A percentile compares a stretch with the other conserved stretches of the same genome.
phyloP scores from a whole-genome alignment of 2,113 vertebrate genomes.

The Sinosuthora webbiana region DNA sequence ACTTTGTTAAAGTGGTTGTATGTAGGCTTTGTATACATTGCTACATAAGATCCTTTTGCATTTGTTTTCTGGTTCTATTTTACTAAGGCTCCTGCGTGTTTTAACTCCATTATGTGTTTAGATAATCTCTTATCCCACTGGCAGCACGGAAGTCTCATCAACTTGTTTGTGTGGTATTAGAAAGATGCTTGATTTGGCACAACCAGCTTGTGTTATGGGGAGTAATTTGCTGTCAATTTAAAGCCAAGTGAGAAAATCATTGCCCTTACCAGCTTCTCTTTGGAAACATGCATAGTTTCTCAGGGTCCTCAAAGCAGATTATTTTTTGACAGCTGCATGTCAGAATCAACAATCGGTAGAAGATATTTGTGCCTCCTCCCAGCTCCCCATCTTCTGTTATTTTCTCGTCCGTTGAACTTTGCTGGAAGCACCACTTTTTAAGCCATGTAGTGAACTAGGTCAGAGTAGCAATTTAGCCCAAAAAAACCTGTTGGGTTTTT shows the following conservation, averaged over 20 bases:
- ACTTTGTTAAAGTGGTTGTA: constrained; percentile 86
- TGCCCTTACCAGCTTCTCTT: not conserved
- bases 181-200: constrained; percentile 26
- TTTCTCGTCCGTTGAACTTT: not conserved
- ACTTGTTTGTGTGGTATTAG: not conserved
- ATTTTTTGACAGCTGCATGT: not conserved
- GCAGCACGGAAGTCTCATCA: not conserved
- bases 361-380: not conserved
- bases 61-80: not conserved
- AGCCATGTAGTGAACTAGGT: not conserved
- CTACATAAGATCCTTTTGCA: not conserved
- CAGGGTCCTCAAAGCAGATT: not conserved
- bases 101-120: not conserved
- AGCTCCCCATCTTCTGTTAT: not conserved
- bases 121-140: constrained; percentile 25
- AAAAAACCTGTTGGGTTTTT: not conserved
- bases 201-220: not conserved
- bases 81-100: not conserved
- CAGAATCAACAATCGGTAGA: not conserved
- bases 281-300: not conserved
- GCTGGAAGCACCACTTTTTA: not conserved
- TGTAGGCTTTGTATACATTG: constrained; percentile 51
- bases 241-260: constrained; percentile 24
- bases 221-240: constrained; percentile 33
- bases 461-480: not conserved